Percentiles rank a stretch among this genome's conserved stretches.
Conservation (phyloP, 2,113 vertebrate genomes). For the Macquaria australasica region DNA sequence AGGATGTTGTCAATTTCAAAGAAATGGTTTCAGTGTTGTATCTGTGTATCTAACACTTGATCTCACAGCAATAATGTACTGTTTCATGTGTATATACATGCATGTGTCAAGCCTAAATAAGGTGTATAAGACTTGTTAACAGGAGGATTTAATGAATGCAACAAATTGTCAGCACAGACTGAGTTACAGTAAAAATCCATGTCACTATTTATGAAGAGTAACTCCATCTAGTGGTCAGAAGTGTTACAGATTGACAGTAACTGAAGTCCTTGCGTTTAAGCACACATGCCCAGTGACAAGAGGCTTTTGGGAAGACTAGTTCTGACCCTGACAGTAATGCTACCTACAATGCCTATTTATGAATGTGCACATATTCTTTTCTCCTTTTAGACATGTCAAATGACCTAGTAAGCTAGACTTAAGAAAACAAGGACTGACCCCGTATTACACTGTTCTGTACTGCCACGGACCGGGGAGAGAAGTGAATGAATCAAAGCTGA, state of each 20-base stretch:
- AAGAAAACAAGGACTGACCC: background rate
- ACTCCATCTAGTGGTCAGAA: slow-evolving; percentile 67
- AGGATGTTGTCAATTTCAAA: slow-evolving; percentile 16
- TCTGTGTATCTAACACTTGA: slow-evolving; percentile 8
- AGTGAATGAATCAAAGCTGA: background rate
- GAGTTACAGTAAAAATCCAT: background rate
- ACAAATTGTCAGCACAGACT: slow-evolving; percentile 5
- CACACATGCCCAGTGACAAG: fast-evolving
- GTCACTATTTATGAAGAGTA: slow-evolving; percentile 13
- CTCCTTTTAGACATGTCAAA: background rate
- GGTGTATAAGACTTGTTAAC: background rate
- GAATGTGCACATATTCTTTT: slow-evolving; percentile 29
- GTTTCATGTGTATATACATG: slow-evolving; percentile 32
- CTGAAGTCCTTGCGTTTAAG: background rate
- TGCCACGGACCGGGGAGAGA: background rate
- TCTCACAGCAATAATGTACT: slow-evolving; percentile 43
- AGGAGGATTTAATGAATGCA: background rate
- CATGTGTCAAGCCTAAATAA: background rate
- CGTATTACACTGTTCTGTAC: background rate
- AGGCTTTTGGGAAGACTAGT: background rate
- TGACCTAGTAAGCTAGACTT: background rate
- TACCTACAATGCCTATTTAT: background rate
- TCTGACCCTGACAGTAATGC: slow-evolving; percentile 3
- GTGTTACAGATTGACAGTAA: background rate
- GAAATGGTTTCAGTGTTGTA: slow-evolving; percentile 10